Percentiles rank a stretch among this genome's conserved stretches.
Evolutionary conservation across 1,140 invertebrate genomes (phyloP).

Genomic region (Anoplophora glabripennis): DNA sequence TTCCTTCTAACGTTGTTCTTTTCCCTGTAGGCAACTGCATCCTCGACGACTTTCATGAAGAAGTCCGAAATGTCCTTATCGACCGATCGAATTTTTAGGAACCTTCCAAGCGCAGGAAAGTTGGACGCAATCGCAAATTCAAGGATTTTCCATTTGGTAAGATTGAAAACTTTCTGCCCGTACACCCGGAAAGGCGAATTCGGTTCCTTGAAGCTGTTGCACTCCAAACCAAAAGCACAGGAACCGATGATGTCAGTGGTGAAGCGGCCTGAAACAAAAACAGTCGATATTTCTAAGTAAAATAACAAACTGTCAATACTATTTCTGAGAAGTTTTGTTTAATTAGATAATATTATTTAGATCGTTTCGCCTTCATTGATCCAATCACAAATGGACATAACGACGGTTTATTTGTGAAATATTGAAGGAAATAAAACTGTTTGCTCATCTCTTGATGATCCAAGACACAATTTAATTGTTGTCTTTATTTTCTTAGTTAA

Average conservation of each 20-base stretch:
- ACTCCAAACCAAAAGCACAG: slow-evolving; percentile 59
- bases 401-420: too few relatives aligned
- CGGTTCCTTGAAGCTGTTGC: slow-evolving; percentile 53
- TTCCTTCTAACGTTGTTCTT: slow-evolving; percentile 46
- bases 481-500: too few relatives aligned
- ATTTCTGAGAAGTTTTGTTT: too few relatives aligned
- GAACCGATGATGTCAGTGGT: slow-evolving; percentile 57
- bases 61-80: slow-evolving; percentile 44
- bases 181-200: slow-evolving; percentile 47
- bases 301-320: too few relatives aligned
- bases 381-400: too few relatives aligned
- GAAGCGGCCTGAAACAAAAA: slow-evolving; percentile 48
- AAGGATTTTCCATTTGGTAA: background rate
- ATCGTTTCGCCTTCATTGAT: too few relatives aligned
- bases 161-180: slow-evolving; percentile 42
- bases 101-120: slow-evolving; percentile 6
- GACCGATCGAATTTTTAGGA: slow-evolving; percentile 8
- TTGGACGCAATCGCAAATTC: background rate
- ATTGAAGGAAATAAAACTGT: too few relatives aligned
- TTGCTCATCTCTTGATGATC: too few relatives aligned
- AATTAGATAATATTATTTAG: too few relatives aligned
- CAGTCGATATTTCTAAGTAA: too few relatives aligned
- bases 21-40: slow-evolving; percentile 51
- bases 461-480: too few relatives aligned
- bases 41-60: slow-evolving; percentile 48